These are phyloP conservation scores for Liodrosophila aerea DNA, from an alignment of 2,888 invertebrate species.

Conservation along the genomic window DNA sequence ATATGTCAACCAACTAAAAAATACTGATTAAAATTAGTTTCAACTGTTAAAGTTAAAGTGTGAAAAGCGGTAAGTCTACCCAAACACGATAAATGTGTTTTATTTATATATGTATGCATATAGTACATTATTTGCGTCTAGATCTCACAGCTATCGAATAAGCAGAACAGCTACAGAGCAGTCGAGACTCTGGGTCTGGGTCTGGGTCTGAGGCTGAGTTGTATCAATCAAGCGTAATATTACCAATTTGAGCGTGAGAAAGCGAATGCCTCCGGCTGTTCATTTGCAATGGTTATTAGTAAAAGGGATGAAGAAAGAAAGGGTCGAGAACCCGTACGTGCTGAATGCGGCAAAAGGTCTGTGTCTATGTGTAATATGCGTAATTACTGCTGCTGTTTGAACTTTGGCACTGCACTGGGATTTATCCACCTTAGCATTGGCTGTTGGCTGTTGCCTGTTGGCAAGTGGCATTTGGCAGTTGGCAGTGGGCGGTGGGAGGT, in stretches of 20 bases:
- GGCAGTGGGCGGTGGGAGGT: constrained; percentile 4
- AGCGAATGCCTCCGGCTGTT: constrained; percentile 52
- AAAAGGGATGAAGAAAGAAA: constrained; percentile 42
- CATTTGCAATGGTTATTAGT: constrained; percentile 35
- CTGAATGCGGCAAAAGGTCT: constrained; percentile 22
- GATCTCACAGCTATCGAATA: no score
- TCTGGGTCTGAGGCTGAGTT: no score
- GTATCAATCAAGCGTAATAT: constrained; percentile 31
- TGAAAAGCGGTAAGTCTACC: no score
- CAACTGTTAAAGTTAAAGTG: no score
- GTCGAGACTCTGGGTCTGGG: no score
- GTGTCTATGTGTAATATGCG: constrained; percentile 52
- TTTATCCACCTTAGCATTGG: constrained; percentile 5
- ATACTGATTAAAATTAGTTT: no score
- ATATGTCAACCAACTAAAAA: no score
- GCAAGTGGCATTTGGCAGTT: neutral
- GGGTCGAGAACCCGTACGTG: constrained; percentile 31
- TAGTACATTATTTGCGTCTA: no score
- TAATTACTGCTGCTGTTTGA: constrained; percentile 72
- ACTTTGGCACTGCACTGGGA: constrained; percentile 51
- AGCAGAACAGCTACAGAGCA: no score
- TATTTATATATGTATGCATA: no score
- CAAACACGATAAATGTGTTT: no score
- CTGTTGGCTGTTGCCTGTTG: constrained; percentile 1
- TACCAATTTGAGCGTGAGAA: constrained; percentile 45